A percentile compares a stretch with the other conserved stretches of the same genome.
Conservation (phyloP, 2,797 vertebrate species). For the Aulostomus chinensis region DNA sequence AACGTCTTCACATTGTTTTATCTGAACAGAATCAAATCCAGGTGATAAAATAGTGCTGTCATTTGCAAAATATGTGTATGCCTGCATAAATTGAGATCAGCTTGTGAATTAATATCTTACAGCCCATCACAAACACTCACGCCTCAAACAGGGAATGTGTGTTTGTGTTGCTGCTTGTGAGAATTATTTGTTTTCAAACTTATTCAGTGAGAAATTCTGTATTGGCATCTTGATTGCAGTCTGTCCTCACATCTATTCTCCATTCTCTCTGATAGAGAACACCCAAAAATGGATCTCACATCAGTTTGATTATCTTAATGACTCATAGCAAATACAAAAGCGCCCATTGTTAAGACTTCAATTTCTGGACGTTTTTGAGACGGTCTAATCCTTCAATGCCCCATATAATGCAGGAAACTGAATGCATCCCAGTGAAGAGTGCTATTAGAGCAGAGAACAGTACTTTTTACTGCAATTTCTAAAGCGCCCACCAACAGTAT, state of each 20-base stretch:
- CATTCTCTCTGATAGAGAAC: slow-evolving; percentile 18
- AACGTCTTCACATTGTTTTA: too few species aligned
- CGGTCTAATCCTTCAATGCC: slow-evolving; percentile 25
- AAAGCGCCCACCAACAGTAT: slow-evolving; percentile 31
- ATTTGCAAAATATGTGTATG: too few species aligned
- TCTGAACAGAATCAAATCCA: too few species aligned
- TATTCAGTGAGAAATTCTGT: slow-evolving; percentile 21
- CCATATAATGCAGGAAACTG: slow-evolving; percentile 19
- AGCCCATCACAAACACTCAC: slow-evolving; percentile 13
- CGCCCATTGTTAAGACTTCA: slow-evolving; percentile 11
- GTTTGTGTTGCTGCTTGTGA: slow-evolving; percentile 13
- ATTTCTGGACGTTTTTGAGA: slow-evolving; percentile 21
- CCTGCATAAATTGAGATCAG: too few species aligned
- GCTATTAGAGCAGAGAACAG: slow-evolving; percentile 48
- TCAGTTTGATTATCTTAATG: slow-evolving; percentile 28
- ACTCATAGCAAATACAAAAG: slow-evolving; percentile 18
- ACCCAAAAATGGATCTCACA: slow-evolving; percentile 20
- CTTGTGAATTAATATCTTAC: too few species aligned
- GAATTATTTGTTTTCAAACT: slow-evolving; percentile 17
- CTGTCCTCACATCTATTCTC: slow-evolving; percentile 35
- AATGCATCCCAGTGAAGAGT: slow-evolving; percentile 29
- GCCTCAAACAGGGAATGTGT: slow-evolving; percentile 8
- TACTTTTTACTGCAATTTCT: slow-evolving; percentile 42
- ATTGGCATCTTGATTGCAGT: slow-evolving; percentile 1
- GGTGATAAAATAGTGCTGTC: too few species aligned